Evolutionary conservation across 2,797 vertebrate genomes (phyloP), one percentile per base, ranked within the genome.

Genomic region (Sebastes umbrosus): DNA sequence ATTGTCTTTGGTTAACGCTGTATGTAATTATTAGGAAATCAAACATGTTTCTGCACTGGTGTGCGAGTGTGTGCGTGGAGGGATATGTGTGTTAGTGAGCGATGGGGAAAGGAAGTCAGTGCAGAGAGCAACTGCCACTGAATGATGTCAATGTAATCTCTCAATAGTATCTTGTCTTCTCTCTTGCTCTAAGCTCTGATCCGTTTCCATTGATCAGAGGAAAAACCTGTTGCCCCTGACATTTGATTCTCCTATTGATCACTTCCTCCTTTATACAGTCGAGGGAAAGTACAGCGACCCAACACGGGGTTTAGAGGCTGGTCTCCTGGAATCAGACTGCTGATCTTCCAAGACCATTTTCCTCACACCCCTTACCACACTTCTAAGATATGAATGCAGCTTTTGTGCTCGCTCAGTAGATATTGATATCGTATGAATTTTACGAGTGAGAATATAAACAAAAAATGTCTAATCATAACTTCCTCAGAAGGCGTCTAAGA

Each of bases 221-320:
- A 93, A 93, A 95, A 94, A 94, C 93, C 94, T 95, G 94, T 95
- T 94, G 95, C 91, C 92, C 80, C 93, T 92, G 96, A 96, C 94
- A 96, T 95, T 93, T 93, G 95, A 96, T 94, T 95, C 94, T 90
- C 86, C 85, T 93, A 96, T 96, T 92, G 96, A 96, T 95, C 94
- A 95, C 95, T 95, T 96, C 95, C 94, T 96, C 92, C 93, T 96
- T 95, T 91, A 95, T 94, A 95, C 94, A 94, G 94, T 95, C 87
- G 71, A 84, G 90, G 90, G 89, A 95, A 95, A 95, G 93, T 93
- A 91, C 90, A 93, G 91, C 73, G 66, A 90, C 90, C 93, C 89
- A 74, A 93, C 92, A 79, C 77, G 59, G 79, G 84, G 88, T 88
- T 89, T 87, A 86, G 39, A 43, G 80, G 79, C 76, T 69, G 83